These are phyloP conservation scores for Ariopsis seemanni DNA, from an alignment of 2,113 vertebrate species.

Conservation along the genomic window DNA sequence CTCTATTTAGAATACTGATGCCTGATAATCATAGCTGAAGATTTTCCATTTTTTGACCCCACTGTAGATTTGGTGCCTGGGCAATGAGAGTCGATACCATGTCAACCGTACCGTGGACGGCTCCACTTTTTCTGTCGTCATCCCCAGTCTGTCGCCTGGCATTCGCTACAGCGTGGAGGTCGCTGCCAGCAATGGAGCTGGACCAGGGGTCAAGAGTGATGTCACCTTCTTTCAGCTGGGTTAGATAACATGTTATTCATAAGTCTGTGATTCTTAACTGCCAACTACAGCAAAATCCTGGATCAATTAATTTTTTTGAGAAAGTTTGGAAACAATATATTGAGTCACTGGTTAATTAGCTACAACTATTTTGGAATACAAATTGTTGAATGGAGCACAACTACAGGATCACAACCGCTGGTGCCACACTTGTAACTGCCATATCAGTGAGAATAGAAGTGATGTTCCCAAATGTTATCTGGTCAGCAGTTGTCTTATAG, in stretches of 20 bases:
- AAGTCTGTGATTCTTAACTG: neutral
- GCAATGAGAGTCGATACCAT: constrained; percentile 93
- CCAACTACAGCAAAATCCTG: neutral
- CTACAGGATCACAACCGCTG: neutral
- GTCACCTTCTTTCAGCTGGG: constrained; percentile 90
- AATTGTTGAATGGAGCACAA: neutral
- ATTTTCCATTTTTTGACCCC: neutral
- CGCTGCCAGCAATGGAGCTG: constrained; percentile 91
- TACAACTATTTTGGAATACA: neutral
- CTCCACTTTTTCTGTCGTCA: constrained; percentile 85
- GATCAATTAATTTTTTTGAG: neutral
- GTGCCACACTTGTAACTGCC: neutral
- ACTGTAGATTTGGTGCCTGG: constrained; percentile 89
- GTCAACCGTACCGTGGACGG: constrained; percentile 94
- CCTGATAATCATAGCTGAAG: neutral
- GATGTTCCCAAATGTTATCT: neutral
- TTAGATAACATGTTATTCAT: constrained; percentile 65
- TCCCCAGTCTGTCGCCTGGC: constrained; percentile 88
- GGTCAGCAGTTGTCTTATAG: neutral
- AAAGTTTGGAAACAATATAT: neutral
- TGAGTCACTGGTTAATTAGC: neutral
- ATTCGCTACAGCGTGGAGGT: constrained; percentile 93
- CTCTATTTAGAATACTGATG: neutral
- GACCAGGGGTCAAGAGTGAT: constrained; percentile 90
- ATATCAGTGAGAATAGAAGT: neutral